Conservation (phyloP, 2,113 vertebrate species). For the Aphelocoma coerulescens region DNA sequence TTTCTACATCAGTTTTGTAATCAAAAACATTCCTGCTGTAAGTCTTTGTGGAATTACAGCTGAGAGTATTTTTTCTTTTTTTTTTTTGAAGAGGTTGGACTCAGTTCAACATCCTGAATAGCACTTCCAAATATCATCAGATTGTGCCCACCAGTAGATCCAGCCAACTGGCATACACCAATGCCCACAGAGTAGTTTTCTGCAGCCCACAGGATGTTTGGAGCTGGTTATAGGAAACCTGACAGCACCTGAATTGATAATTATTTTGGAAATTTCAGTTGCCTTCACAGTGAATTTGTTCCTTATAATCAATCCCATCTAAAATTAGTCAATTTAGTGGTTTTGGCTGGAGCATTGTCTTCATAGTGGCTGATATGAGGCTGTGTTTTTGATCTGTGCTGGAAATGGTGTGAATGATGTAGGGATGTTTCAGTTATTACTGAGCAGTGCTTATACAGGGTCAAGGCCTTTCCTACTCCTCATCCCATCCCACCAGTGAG, state of each 20-base stretch:
- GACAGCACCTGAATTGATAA: background rate
- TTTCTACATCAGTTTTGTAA: background rate
- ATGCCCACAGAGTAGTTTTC: background rate
- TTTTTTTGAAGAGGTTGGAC: background rate
- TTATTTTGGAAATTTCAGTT: background rate
- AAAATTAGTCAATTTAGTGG: background rate
- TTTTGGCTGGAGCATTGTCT: background rate
- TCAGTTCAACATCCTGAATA: background rate
- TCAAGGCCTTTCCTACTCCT: background rate
- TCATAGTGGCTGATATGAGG: background rate
- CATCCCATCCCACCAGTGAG: background rate
- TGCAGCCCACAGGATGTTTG: background rate
- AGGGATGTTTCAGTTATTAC: background rate
- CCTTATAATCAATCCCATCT: background rate
- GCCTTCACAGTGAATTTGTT: background rate
- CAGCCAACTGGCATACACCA: background rate
- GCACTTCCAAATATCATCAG: background rate
- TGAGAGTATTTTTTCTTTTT: background rate
- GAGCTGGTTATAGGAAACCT: background rate
- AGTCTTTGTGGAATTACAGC: background rate
- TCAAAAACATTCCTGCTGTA: background rate
- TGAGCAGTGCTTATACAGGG: background rate
- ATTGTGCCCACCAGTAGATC: background rate
- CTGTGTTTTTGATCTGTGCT: background rate
- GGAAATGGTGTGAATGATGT: background rate